Evolutionary conservation across 2,113 vertebrate species (phyloP).

Genomic region (Oncorhynchus gorbuscha): DNA sequence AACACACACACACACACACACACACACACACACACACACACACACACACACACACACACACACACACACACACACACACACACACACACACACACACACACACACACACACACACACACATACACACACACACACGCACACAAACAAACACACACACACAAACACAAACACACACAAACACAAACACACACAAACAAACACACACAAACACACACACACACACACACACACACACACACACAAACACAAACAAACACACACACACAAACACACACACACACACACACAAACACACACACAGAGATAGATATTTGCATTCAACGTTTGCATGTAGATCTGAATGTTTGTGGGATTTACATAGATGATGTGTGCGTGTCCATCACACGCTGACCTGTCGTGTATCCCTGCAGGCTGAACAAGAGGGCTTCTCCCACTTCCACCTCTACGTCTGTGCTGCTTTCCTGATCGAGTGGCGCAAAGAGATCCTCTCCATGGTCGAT

Average conservation of each 20-base stretch:
- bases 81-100: background rate
- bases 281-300: background rate
- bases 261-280: background rate
- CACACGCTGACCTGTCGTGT: background rate
- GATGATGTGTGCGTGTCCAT: background rate
- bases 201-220: background rate
- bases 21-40: background rate
- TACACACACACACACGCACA: too few species aligned
- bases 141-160: background rate
- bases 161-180: background rate
- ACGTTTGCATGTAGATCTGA: background rate
- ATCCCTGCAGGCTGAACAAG: slow-evolving; percentile 82
- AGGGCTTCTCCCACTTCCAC: slow-evolving; percentile 95
- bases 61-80: background rate
- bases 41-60: background rate
- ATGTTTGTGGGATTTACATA: background rate
- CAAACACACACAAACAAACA: background rate
- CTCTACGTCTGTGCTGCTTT: slow-evolving; percentile 93
- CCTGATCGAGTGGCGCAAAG: slow-evolving; percentile 92
- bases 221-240: background rate
- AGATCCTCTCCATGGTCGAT: slow-evolving; percentile 92
- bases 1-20: background rate
- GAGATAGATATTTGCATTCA: too few species aligned
- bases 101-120: background rate
- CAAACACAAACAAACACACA: background rate